Evolutionary conservation across 2,888 invertebrate genomes (phyloP).

Genomic region (Chironomus riparius): DNA sequence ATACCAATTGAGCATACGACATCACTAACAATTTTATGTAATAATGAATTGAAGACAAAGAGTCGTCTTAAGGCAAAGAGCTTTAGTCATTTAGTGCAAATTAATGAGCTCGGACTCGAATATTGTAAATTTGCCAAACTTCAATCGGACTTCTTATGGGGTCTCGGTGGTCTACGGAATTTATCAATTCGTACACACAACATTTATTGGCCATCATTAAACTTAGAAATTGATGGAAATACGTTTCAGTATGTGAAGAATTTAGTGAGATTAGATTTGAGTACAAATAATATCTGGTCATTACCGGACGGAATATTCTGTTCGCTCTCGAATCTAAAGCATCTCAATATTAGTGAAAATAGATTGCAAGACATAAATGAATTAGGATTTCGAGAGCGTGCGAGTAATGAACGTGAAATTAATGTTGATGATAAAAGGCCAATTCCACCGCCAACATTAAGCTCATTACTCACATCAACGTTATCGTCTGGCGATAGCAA

Average conservation of each 20-base stretch:
- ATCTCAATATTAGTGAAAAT: conserved; percentile 78
- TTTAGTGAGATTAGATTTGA: conserved; percentile 74
- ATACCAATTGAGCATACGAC: conserved; percentile 77
- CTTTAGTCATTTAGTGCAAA: conserved; percentile 68
- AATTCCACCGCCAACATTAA: conserved; percentile 2
- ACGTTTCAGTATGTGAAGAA: conserved; percentile 69
- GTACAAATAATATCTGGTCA: conserved; percentile 83
- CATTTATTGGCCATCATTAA: conserved; percentile 74
- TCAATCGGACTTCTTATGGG: conserved; percentile 69
- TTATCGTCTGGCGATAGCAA: conserved; percentile 32
- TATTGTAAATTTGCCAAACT: conserved; percentile 80
- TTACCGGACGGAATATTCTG: conserved; percentile 81
- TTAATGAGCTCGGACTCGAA: conserved; percentile 71
- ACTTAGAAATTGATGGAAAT: conserved; percentile 69
- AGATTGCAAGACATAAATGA: conserved; percentile 80
- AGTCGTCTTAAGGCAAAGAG: conserved; percentile 68
- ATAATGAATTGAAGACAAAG: conserved; percentile 68
- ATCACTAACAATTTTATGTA: conserved; percentile 68
- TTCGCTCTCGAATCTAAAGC: conserved; percentile 65
- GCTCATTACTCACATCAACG: conserved; percentile 9
- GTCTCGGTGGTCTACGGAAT: conserved; percentile 71
- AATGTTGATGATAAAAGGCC: background rate
- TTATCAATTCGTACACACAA: conserved; percentile 78
- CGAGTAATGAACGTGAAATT: conserved; percentile 30
- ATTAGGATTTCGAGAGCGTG: conserved; percentile 67